Conservation (phyloP, 2,113 vertebrate species). For the Cebidichthys violaceus region DNA sequence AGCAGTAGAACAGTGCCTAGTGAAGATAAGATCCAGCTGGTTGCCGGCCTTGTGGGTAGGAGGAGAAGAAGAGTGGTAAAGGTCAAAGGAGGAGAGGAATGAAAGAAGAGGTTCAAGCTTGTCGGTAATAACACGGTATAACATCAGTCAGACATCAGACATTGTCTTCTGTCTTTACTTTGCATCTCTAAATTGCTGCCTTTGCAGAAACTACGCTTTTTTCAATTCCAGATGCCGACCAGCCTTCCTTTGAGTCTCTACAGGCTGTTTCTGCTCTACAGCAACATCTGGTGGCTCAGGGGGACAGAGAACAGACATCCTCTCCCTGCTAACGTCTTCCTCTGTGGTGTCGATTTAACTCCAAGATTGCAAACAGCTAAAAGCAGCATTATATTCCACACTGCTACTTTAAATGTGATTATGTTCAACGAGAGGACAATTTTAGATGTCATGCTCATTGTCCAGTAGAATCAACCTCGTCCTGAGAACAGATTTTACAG, state of each 20-base stretch:
- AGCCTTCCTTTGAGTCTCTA: conserved; percentile 3
- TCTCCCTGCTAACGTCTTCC: conserved; percentile 1
- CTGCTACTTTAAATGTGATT: background rate
- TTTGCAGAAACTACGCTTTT: background rate
- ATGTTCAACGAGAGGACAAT: background rate
- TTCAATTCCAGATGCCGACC: background rate
- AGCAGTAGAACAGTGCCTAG: too few relatives aligned
- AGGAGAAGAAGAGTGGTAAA: too few relatives aligned
- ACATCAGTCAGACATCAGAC: too few relatives aligned
- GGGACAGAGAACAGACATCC: conserved; percentile 13
- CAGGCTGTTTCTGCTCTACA: conserved; percentile 37
- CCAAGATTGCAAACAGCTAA: background rate
- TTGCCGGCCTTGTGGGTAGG: too few relatives aligned
- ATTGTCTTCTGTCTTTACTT: background rate
- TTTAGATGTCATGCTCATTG: background rate
- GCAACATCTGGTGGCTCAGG: conserved; percentile 71
- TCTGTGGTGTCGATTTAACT: conserved; percentile 5
- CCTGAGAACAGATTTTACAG: conserved; percentile 1
- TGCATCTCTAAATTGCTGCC: background rate
- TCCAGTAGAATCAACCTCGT: conserved; percentile 4
- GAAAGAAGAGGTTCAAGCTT: too few relatives aligned
- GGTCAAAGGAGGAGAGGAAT: too few relatives aligned
- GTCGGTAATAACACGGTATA: too few relatives aligned
- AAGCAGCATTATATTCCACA: background rate
- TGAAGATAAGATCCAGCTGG: too few relatives aligned